Percentiles rank a stretch among this genome's conserved stretches.
Conservation (phyloP, 1,140 invertebrate species). For the Ceratina australensis region DNA sequence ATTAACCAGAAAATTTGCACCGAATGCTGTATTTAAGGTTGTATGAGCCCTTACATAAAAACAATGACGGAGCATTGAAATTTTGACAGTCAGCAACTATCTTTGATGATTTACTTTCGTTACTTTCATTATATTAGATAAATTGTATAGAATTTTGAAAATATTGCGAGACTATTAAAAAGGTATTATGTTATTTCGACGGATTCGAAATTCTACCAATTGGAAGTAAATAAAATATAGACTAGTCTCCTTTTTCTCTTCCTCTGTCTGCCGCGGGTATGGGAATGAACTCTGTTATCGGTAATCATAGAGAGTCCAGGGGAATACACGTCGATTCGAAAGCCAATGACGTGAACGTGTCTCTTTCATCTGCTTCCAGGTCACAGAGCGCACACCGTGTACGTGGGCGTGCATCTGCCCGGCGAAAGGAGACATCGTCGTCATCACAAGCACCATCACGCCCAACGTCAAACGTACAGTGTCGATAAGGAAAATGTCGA, state of each 20-base stretch:
- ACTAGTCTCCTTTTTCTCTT: not conserved
- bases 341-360: slow-evolving; percentile 21
- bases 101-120: too few relatives aligned
- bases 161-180: too few relatives aligned
- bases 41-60: too few relatives aligned
- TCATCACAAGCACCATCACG: slow-evolving; percentile 88
- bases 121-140: too few relatives aligned
- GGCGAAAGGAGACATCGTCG: slow-evolving; percentile 87
- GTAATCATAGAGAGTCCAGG: slow-evolving; percentile 24
- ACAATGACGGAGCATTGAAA: too few relatives aligned
- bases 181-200: too few relatives aligned
- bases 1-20: not conserved
- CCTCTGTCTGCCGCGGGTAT: not conserved
- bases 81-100: too few relatives aligned
- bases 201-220: too few relatives aligned
- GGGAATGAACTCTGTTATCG: slow-evolving; percentile 17
- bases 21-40: too few relatives aligned
- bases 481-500: slow-evolving; percentile 78
- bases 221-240: not conserved
- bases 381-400: slow-evolving; percentile 93
- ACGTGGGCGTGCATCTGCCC: slow-evolving; percentile 92
- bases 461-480: slow-evolving; percentile 74
- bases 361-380: slow-evolving; percentile 81
- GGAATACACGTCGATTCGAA: slow-evolving; percentile 6
- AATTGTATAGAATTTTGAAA: too few relatives aligned